Conservation (phyloP, 2,888 invertebrate species). For the Bombylius discolor region DNA sequence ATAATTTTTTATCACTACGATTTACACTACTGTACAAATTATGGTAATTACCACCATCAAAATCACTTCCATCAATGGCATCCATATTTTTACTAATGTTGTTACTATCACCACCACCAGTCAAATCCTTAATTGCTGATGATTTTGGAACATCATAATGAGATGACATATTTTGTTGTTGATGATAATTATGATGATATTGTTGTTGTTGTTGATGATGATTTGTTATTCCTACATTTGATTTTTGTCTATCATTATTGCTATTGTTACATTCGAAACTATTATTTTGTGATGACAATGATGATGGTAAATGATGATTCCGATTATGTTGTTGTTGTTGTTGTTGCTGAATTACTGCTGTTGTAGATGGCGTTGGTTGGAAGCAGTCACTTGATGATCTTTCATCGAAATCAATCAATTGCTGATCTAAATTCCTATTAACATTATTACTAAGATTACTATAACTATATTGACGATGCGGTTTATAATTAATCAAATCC, state of each 20-base stretch:
- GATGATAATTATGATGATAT: not conserved
- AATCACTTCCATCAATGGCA: slow-evolving; percentile 14
- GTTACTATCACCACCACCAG: slow-evolving; percentile 7
- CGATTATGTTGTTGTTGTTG: not conserved
- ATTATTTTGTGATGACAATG: slow-evolving; percentile 16
- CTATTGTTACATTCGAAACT: slow-evolving; percentile 15
- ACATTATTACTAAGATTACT: not conserved
- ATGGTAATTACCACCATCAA: slow-evolving; percentile 20
- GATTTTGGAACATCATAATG: slow-evolving; percentile 7
- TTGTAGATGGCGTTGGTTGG: too few species aligned
- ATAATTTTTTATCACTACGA: slow-evolving; percentile 2
- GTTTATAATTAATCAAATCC: slow-evolving; percentile 7
- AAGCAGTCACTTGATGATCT: slow-evolving; percentile 6
- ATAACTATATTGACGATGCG: slow-evolving; percentile 2
- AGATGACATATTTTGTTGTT: not conserved
- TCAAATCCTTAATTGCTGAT: slow-evolving; percentile 9
- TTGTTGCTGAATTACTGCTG: too few species aligned
- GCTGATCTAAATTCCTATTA: slow-evolving; percentile 21
- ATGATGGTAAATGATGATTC: not conserved
- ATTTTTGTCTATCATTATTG: too few species aligned
- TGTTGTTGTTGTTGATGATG: not conserved
- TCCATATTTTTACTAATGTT: slow-evolving; percentile 14
- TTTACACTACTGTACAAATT: not conserved
- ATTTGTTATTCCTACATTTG: too few species aligned
- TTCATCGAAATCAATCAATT: slow-evolving; percentile 32